phyloP scores from a whole-genome alignment of 1,140 invertebrate genomes.

The Drosophila sechellia region DNA sequence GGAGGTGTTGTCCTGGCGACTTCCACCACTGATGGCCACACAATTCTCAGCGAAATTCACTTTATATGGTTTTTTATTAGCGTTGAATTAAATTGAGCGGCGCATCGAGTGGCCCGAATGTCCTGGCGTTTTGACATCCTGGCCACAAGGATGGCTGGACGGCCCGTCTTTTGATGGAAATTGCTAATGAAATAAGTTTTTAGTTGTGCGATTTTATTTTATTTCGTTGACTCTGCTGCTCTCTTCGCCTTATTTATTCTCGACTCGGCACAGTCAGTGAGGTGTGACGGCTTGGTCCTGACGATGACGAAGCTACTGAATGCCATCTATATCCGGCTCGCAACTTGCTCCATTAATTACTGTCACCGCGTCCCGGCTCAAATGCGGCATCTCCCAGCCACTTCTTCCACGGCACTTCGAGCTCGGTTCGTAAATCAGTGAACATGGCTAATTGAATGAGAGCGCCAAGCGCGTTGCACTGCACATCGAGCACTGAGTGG shows the following conservation, averaged over 20 bases:
- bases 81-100: slow-evolving; percentile 79
- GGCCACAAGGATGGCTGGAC: too few species aligned
- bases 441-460: slow-evolving; percentile 62
- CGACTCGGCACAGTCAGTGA: slow-evolving; percentile 25
- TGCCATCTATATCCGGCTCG: slow-evolving; percentile 30
- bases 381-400: slow-evolving; percentile 8
- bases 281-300: slow-evolving; percentile 38
- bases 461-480: slow-evolving; percentile 32
- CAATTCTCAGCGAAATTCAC: slow-evolving; percentile 59
- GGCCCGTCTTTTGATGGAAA: slow-evolving; percentile 58
- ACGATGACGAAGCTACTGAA: slow-evolving; percentile 48
- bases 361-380: slow-evolving; percentile 37
- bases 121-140: slow-evolving; percentile 4
- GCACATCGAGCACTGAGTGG: slow-evolving; percentile 9
- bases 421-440: slow-evolving; percentile 46
- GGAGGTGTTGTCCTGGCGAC: slow-evolving; percentile 47
- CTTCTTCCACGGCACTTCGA: background rate
- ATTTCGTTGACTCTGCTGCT: slow-evolving; percentile 48
- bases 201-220: slow-evolving; percentile 60
- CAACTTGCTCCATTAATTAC: slow-evolving; percentile 57
- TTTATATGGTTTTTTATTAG: slow-evolving; percentile 75
- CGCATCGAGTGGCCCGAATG: slow-evolving; percentile 44
- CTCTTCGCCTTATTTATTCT: slow-evolving; percentile 60
- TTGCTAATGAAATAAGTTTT: slow-evolving; percentile 82
- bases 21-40: slow-evolving; percentile 54